A percentile compares a stretch with the other conserved stretches of the same genome.
Evolutionary conservation across 2,797 vertebrate genomes (phyloP).

Genomic region (Phataginus tricuspis): DNA sequence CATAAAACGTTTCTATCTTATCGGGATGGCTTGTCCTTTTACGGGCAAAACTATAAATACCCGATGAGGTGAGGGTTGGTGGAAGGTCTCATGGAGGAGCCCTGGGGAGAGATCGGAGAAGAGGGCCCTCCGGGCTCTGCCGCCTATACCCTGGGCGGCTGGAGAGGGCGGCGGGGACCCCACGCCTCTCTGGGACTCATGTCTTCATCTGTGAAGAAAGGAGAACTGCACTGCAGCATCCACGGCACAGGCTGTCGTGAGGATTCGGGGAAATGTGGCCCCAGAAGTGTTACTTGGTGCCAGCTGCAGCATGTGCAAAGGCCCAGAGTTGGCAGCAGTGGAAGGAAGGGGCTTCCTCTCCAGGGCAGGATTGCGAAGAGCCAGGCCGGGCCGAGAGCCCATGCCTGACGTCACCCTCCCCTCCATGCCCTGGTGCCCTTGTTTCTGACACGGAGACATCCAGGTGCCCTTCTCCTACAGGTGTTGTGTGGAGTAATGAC

Average conservation of each 20-base stretch:
- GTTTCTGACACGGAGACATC: neutral
- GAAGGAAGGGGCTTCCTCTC: neutral
- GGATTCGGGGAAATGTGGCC: neutral
- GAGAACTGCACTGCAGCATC: neutral
- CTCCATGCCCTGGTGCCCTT: neutral
- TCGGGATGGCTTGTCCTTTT: slow-evolving; percentile 79
- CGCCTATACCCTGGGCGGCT: neutral
- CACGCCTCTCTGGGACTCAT: neutral
- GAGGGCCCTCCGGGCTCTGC: neutral
- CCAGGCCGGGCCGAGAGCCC: neutral
- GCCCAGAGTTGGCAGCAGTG: neutral
- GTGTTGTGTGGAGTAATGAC: neutral
- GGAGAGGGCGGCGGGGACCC: rapidly evolving
- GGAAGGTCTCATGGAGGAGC: slow-evolving; percentile 50
- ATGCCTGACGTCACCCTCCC: neutral
- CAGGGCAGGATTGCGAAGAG: neutral
- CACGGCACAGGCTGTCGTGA: neutral
- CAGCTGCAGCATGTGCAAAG: neutral
- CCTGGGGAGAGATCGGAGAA: neutral
- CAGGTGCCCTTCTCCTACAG: neutral
- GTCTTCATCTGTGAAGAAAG: neutral
- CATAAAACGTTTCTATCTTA: slow-evolving; percentile 84
- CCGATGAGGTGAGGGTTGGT: slow-evolving; percentile 70
- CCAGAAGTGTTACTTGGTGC: neutral
- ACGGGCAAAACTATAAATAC: slow-evolving; percentile 80